phyloP scores from a whole-genome alignment of 2,113 vertebrate species.

The Hemicordylus capensis region DNA sequence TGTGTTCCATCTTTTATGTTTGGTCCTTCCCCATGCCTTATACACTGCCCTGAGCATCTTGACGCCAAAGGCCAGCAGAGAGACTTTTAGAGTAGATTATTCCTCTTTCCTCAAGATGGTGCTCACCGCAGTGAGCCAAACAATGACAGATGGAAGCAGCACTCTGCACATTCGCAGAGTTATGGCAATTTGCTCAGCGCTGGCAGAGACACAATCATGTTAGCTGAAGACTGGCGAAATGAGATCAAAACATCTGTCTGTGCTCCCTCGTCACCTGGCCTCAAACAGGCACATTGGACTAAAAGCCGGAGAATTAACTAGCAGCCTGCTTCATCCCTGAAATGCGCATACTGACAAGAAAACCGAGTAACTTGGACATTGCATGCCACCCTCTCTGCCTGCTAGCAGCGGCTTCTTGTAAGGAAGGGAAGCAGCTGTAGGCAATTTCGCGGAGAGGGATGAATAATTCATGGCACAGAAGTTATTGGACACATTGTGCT shows the following conservation, averaged over 20 bases:
- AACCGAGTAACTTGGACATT: not conserved
- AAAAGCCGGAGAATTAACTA: not conserved
- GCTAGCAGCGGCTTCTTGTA: not conserved
- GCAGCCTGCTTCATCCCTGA: constrained; percentile 1
- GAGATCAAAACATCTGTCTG: not conserved
- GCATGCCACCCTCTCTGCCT: not conserved
- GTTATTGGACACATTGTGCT: constrained; percentile 2
- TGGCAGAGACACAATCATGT: not conserved
- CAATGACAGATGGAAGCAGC: not conserved
- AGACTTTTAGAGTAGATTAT: no score
- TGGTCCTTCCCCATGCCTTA: no score
- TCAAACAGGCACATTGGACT: not conserved
- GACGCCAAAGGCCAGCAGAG: no score
- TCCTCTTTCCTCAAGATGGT: not conserved
- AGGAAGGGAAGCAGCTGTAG: not conserved
- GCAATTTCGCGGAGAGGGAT: constrained; percentile 8
- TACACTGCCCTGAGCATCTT: no score
- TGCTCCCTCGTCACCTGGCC: not conserved
- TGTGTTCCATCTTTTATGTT: no score
- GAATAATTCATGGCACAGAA: constrained; percentile 28
- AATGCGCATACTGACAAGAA: constrained; percentile 1
- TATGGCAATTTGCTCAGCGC: no score
- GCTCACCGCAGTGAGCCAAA: not conserved
- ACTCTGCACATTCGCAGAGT: not conserved
- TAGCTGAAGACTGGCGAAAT: not conserved